These are phyloP conservation scores for Sylvia borin DNA, from an alignment of 2,797 vertebrate genomes.

Conservation along the genomic window DNA sequence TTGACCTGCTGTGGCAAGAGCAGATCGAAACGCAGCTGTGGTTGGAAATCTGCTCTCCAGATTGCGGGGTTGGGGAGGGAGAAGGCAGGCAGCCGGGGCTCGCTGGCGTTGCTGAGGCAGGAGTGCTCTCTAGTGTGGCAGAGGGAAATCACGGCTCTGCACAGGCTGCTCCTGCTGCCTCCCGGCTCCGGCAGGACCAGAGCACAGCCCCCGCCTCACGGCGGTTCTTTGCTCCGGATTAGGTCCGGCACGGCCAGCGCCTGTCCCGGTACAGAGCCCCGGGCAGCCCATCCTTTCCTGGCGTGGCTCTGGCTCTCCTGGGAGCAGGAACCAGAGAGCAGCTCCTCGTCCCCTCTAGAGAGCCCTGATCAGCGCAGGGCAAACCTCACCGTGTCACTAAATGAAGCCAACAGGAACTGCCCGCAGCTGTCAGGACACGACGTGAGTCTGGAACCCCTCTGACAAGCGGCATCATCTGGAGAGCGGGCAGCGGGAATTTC, in stretches of 20 bases:
- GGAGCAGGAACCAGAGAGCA: neutral
- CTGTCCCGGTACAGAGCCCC: accelerated
- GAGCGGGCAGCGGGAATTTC: neutral
- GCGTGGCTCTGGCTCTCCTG: neutral
- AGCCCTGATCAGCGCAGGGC: neutral
- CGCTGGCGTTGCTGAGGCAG: neutral
- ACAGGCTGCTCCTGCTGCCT: neutral
- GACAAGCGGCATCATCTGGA: neutral
- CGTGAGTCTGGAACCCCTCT: accelerated
- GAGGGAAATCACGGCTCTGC: neutral
- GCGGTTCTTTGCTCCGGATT: neutral
- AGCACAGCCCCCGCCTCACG: neutral
- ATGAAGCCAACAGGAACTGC: neutral
- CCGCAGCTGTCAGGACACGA: neutral
- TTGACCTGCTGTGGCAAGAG: neutral
- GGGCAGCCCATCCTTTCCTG: neutral
- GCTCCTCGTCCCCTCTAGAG: accelerated
- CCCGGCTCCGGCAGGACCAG: neutral
- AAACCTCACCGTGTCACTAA: neutral
- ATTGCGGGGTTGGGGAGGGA: neutral
- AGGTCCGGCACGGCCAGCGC: neutral
- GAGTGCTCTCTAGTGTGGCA: conserved; percentile 31
- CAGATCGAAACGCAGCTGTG: neutral
- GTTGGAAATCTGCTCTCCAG: neutral
- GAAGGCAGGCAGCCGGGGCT: neutral